Evolutionary conservation across 2,888 invertebrate species (phyloP).

Genomic region (Philaethria dido): DNA sequence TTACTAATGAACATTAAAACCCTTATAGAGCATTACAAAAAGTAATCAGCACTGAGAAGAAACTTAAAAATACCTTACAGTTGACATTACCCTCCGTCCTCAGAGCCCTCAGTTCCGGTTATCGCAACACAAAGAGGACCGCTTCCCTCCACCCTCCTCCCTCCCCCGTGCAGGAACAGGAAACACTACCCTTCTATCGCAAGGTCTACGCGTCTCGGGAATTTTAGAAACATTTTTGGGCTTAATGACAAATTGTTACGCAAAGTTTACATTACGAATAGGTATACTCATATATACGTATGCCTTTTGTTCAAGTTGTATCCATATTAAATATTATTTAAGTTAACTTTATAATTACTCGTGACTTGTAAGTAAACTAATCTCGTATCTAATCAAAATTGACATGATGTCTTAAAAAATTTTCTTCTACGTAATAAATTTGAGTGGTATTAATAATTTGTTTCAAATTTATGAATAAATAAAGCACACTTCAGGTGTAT

Average conservation of each 20-base stretch:
- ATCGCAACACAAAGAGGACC: constrained; percentile 79
- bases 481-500: too few species aligned
- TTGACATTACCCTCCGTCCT: constrained; percentile 81
- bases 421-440: too few species aligned
- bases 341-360: neutral
- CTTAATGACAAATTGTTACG: constrained; percentile 58
- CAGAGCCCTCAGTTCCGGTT: constrained; percentile 82
- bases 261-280: constrained; percentile 36
- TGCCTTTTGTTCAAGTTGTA: constrained; percentile 33
- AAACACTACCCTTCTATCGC: constrained; percentile 83
- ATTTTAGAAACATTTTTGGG: constrained; percentile 70
- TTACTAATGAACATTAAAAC: constrained; percentile 47
- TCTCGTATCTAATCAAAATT: too few species aligned
- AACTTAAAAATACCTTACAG: constrained; percentile 77
- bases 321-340: neutral
- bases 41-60: constrained; percentile 75
- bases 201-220: constrained; percentile 70
- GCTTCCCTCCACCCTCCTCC: constrained; percentile 58
- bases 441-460: too few species aligned
- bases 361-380: too few species aligned
- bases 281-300: neutral
- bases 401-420: too few species aligned
- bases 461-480: too few species aligned
- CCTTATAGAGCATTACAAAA: constrained; percentile 50
- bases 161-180: constrained; percentile 72